Conservation (phyloP, 2,797 vertebrate species). For the Chaetophractus vellerosus region DNA sequence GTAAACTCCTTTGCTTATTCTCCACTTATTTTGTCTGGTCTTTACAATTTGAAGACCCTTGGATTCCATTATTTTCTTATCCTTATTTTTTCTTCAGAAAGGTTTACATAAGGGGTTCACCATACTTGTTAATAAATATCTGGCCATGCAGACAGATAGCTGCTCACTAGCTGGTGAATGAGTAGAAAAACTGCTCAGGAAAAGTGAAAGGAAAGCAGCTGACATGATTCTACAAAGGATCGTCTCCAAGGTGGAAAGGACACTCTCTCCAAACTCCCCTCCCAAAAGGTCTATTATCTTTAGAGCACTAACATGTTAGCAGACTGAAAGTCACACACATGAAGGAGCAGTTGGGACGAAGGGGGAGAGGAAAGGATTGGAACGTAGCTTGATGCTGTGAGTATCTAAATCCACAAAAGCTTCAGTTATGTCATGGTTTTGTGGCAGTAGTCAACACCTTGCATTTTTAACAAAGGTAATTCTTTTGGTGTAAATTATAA, state of each 20-base stretch:
- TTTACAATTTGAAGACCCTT: slow-evolving; percentile 27
- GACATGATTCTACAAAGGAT: not conserved
- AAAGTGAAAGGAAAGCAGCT: not conserved
- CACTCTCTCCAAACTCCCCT: not conserved
- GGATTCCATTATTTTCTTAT: not conserved
- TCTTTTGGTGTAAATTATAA: not conserved
- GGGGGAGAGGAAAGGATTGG: not conserved
- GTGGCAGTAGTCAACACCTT: not conserved
- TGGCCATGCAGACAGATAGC: not conserved
- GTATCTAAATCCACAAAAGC: not conserved
- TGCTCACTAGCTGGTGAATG: not conserved
- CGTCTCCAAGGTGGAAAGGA: not conserved
- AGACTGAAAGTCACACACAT: not conserved
- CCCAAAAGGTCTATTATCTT: not conserved
- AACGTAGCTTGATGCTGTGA: not conserved
- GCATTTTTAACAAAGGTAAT: not conserved
- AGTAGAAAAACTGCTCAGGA: not conserved
- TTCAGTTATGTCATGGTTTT: not conserved
- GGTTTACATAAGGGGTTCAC: not conserved
- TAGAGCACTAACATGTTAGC: not conserved
- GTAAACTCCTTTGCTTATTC: not conserved
- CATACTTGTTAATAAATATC: not conserved
- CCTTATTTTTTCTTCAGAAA: not conserved
- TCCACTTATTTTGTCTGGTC: not conserved
- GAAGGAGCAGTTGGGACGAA: not conserved